These are phyloP conservation scores for Drosophila parthenogenetica DNA, from an alignment of 2,888 invertebrate genomes.

Conservation along the genomic window DNA sequence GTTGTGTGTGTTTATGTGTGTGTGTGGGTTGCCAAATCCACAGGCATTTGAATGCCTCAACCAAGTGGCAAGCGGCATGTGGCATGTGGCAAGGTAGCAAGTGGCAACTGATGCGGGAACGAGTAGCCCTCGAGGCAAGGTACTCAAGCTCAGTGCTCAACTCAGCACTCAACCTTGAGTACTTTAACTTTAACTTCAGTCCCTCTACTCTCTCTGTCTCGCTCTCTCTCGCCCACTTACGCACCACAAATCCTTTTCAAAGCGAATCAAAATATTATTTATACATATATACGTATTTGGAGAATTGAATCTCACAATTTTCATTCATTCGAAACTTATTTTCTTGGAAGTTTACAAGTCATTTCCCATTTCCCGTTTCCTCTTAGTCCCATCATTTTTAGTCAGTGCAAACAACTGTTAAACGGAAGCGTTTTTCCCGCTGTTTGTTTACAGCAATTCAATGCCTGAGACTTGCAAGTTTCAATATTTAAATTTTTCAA, in stretches of 20 bases:
- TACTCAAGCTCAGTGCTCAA: conserved; percentile 19
- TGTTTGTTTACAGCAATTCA: too few relatives aligned
- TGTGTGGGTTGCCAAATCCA: conserved; percentile 11
- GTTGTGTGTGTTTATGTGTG: neutral
- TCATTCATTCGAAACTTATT: neutral
- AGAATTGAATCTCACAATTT: neutral
- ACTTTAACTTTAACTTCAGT: conserved; percentile 9
- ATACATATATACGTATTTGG: neutral
- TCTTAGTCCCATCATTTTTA: too few relatives aligned
- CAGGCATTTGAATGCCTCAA: conserved; percentile 3
- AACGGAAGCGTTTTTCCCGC: too few relatives aligned
- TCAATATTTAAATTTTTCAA: too few relatives aligned
- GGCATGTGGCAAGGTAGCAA: conserved; percentile 9
- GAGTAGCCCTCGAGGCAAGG: conserved; percentile 19
- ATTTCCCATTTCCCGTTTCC: neutral
- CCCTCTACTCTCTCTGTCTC: neutral
- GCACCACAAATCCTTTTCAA: neutral
- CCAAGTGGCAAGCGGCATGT: conserved; percentile 10
- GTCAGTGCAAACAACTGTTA: too few relatives aligned
- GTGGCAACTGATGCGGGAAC: conserved; percentile 20
- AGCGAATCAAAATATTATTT: neutral
- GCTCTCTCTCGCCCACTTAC: neutral
- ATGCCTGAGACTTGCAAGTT: too few relatives aligned
- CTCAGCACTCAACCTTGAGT: conserved; percentile 10
- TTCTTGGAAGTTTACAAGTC: neutral